phyloP scores from a whole-genome alignment of 2,113 vertebrate species.

The Tetraodon nigroviridis region DNA sequence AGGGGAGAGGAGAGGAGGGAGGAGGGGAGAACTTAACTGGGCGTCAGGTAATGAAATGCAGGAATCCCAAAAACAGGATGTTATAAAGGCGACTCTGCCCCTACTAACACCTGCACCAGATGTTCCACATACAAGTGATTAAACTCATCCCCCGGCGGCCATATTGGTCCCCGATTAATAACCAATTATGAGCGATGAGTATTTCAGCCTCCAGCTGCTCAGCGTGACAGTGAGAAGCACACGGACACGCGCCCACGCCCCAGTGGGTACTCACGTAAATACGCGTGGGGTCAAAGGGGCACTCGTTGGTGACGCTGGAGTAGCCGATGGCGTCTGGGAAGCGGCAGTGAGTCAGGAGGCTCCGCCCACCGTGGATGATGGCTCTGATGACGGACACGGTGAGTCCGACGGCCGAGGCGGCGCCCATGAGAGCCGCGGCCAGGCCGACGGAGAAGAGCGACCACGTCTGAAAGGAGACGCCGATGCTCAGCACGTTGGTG shows the following conservation, averaged over 20 bases:
- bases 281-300: constrained; percentile 87
- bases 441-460: constrained; percentile 69
- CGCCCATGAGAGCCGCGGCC: constrained; percentile 69
- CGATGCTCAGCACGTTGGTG: no score
- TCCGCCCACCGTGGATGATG: constrained; percentile 72
- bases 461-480: constrained; percentile 75
- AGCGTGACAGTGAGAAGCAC: constrained; percentile 5
- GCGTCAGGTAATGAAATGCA: no score
- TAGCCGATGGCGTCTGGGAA: constrained; percentile 52
- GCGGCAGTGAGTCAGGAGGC: constrained; percentile 78
- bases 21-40: neutral
- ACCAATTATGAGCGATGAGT: constrained; percentile 18
- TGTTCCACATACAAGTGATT: constrained; percentile 8
- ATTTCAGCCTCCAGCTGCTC: constrained; percentile 12
- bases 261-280: constrained; percentile 77
- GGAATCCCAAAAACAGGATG: neutral
- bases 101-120: neutral
- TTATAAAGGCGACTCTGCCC: constrained; percentile 11
- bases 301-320: constrained; percentile 71
- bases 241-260: neutral
- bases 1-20: constrained; percentile 5
- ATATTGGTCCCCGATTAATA: constrained; percentile 5
- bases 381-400: constrained; percentile 73
- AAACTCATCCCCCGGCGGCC: constrained; percentile 7
- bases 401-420: constrained; percentile 76